A percentile compares a stretch with the other conserved stretches of the same genome.
Conservation (phyloP, 2,888 invertebrate genomes). For the Adelphocoris suturalis region DNA sequence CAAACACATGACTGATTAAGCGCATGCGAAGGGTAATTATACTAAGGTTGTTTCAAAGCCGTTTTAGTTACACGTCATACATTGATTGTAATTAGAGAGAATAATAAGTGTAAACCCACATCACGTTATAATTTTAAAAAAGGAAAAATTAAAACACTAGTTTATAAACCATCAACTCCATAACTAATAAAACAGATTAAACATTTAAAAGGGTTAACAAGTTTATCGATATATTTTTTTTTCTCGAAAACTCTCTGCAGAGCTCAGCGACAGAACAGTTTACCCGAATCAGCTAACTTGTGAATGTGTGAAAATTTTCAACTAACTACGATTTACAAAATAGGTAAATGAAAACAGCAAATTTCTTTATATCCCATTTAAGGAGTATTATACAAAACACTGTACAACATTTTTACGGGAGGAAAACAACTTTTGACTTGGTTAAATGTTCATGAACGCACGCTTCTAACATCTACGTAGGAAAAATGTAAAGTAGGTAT, state of each 20-base stretch:
- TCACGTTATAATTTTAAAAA: constrained; percentile 49
- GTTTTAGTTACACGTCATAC: constrained; percentile 22
- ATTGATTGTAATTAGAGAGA: constrained; percentile 28
- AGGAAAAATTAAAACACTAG: constrained; percentile 67
- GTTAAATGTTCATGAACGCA: neutral
- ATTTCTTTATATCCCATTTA: neutral
- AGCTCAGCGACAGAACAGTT: constrained; percentile 65
- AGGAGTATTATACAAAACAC: constrained; percentile 37
- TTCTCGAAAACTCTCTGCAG: constrained; percentile 48
- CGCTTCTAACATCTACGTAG: constrained; percentile 45
- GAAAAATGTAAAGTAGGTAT: constrained; percentile 29
- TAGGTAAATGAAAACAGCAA: constrained; percentile 2
- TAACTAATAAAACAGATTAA: constrained; percentile 72
- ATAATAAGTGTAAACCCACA: constrained; percentile 52
- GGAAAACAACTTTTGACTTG: neutral
- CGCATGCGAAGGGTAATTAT: constrained; percentile 34
- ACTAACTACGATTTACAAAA: constrained; percentile 52
- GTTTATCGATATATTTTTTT: constrained; percentile 54
- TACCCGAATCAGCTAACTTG: constrained; percentile 74
- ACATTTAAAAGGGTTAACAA: constrained; percentile 73
- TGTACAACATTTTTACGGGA: constrained; percentile 17
- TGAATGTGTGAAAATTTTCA: constrained; percentile 65
- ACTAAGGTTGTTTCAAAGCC: neutral
- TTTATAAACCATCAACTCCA: constrained; percentile 63
- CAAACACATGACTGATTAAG: constrained; percentile 28